phyloP scores from a whole-genome alignment of 2,113 vertebrate genomes.

The Podarcis muralis region DNA sequence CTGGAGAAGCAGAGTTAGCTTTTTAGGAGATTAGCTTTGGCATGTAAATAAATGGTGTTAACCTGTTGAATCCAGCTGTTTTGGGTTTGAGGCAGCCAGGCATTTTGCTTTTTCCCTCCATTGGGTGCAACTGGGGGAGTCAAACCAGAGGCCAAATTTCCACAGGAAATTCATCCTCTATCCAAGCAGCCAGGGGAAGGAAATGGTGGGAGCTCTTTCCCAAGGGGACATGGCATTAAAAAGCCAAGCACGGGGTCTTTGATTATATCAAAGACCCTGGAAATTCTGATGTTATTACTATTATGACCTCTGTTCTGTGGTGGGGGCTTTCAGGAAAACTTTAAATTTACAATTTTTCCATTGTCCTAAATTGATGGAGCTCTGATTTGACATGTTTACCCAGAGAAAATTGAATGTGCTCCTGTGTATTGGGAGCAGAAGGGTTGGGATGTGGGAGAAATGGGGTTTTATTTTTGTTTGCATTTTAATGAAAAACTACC shows the following conservation, averaged over 20 bases:
- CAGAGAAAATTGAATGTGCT: too few species aligned
- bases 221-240: fast-evolving
- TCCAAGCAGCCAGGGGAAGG: background rate
- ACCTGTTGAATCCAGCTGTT: background rate
- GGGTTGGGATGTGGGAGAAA: too few species aligned
- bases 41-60: background rate
- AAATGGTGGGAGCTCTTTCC: background rate
- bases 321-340: background rate
- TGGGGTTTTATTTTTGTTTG: too few species aligned
- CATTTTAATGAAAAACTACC: too few species aligned
- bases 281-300: background rate
- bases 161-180: background rate
- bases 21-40: background rate
- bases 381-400: background rate
- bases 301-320: background rate
- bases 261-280: background rate
- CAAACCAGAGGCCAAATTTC: background rate
- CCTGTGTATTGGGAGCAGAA: too few species aligned
- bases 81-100: background rate
- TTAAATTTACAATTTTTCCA: background rate
- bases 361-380: background rate
- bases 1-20: too few species aligned
- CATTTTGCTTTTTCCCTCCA: background rate
- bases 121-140: too few species aligned
- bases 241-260: background rate